Base-by-base conservation (phyloP, 2,888 invertebrate species). In the Thereva unica region DNA sequence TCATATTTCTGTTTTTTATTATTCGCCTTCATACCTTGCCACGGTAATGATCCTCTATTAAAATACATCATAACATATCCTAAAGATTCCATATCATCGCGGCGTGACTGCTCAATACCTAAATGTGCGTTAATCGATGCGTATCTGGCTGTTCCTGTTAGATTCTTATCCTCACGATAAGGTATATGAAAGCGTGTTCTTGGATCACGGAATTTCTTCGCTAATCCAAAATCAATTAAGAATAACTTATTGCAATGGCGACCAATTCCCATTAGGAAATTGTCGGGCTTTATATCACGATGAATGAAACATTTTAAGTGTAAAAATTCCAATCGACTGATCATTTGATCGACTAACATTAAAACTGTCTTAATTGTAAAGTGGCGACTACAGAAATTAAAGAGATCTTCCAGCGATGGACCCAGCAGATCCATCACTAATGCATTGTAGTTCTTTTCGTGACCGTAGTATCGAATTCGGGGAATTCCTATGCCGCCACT, bases 31-130 rank as follows among this genome's bases (percentile, higher is more conserved):
- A 97, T 86, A 40, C 97, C 97, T 82, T 98, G 97, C 97, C 97
- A 98, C 2, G 97, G 97, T 76, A 98, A 84, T 69, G 92, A 91
- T 70, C 95, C 95, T 73, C 92, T 87, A 83, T 92, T 97, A 85
- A 94, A 99, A 84, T 99, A 99, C 97, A 99, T 98, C 78, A 99
- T 90, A 72, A 99, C 98, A 81, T 99, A 99, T 73, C 98, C 98
- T 72, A 98, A 86, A 9, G 97, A 97, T 83, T 99, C 99, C 94
- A 99, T 94, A 82, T 99, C 99, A 83, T 99, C 99, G 73, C 99
- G 88, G 73, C 99, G 91, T 76, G 97, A 96, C 81, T 97, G 97
- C 83, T 97, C 97, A 80, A 97, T 97, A 75, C 98, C 98, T 78
- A 98, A 87, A 84, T 99, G 99, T 73, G 99, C 98, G 84, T 99